These are phyloP conservation scores for Squalus acanthias DNA, from an alignment of 2,797 vertebrate genomes.

Conservation along the genomic window DNA sequence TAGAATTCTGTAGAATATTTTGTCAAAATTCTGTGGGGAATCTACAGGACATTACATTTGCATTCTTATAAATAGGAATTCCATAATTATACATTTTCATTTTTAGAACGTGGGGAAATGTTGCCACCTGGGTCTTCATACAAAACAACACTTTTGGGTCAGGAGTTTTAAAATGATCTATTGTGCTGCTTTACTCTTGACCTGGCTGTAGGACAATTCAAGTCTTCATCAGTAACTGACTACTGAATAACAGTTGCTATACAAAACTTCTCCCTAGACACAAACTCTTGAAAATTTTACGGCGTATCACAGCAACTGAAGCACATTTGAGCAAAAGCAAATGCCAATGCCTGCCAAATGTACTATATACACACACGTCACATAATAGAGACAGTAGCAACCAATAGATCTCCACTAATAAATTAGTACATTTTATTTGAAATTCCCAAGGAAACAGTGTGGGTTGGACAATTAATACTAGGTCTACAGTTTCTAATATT, in stretches of 20 bases:
- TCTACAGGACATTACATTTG: not conserved
- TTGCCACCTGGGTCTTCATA: not conserved
- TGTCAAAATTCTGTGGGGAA: not conserved
- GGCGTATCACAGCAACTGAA: not conserved
- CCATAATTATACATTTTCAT: not conserved
- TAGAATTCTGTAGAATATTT: not conserved
- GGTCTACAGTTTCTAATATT: not conserved
- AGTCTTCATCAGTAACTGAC: not conserved
- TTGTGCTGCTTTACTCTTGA: not conserved
- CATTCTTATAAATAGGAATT: not conserved
- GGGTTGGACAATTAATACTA: not conserved
- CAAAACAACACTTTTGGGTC: not conserved
- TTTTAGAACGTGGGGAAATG: not conserved
- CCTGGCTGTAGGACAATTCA: not conserved
- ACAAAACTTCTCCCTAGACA: not conserved
- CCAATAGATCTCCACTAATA: not conserved
- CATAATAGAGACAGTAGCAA: not conserved
- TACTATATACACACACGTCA: not conserved
- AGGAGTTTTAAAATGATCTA: not conserved
- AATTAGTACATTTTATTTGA: not conserved
- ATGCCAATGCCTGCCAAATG: not conserved
- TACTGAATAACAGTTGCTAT: not conserved
- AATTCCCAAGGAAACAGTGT: not conserved
- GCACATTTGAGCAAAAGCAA: not conserved
- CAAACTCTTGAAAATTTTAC: not conserved